Evolutionary conservation across 2,888 invertebrate species (phyloP), one percentile per base, ranked within the genome.

Genomic region (Drosophila trichaetosa): DNA sequence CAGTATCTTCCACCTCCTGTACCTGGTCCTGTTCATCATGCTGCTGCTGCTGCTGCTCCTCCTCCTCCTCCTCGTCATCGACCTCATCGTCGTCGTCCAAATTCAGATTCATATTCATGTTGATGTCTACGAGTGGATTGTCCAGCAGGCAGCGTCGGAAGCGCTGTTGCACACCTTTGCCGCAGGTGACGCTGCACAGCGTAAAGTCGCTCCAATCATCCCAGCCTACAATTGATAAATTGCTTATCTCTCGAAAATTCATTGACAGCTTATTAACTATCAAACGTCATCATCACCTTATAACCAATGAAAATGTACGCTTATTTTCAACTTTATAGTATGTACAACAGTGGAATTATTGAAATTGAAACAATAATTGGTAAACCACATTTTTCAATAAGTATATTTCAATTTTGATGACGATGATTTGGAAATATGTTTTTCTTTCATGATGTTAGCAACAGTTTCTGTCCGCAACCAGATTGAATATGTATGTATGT

Each of bases 131-230:
- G 87, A 92, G 82, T 49, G 92, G 92, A 83, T 92, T 93, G 90
- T 93, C 93, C 62, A 93, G 83, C 51, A 93, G 88, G 74, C 93
- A 93, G 59, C 93, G 92, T 1, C 93, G 92, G 83, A 93, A 93
- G 38, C 93, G 92, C 66, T 93, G 93, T 69, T 93, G 93, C 29
- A 93, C 93, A 76, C 93, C 93, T 91, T 92, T 93, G 69, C 93
- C 93, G 70, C 93, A 93, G 74, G 92, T 91, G 56, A 93, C 92
- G 77, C 93, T 93, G 85, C 93, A 93, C 33, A 92, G 79, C 73
- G 93, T 93, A 77, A 93, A 93, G 82, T 93, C 93, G 70, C 93
- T 93, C 93, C 93, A 93, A 83, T 92, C 91, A 71, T 93, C 93
- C 93, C 93, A 93, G 66, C 93, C 93, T 93, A 78, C 46, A 80